Base-by-base conservation (phyloP, 2,113 vertebrate species). In the Fukomys damarensis region DNA sequence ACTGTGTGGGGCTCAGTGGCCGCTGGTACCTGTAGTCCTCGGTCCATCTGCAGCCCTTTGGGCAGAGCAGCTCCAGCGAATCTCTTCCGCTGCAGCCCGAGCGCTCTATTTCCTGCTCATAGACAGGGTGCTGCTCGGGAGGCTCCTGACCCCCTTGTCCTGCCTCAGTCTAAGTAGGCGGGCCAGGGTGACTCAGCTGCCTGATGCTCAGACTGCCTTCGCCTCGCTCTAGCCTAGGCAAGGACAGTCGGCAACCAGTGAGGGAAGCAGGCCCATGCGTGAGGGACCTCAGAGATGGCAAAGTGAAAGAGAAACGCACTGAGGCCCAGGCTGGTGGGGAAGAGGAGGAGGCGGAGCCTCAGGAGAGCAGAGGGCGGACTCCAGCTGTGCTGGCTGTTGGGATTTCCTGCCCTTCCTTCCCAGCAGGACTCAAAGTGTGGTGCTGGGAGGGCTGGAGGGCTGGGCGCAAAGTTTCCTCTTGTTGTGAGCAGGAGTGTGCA, bases 71-170 rank as follows among this genome's bases (percentile, higher is more conserved):
- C 2, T 14, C 38, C 65, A 17, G 46, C 5, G 32, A 10, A 3
- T 70, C 17, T 24, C 35, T 52, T 63, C 54, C 41, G 70, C 86
- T 54, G 19, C 1, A 0, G 30, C 0, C 0, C 43, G 24, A 19
- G 4, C 2, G 7, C 5, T 65, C 26, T 72, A n/a, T 85, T 61
- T 94, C 30, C 49, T 32, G 41, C 3, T 83, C 0, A 24, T 30
- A 41, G 6, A 41, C 68, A 0, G 90, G 41, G 83, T 30, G 43
- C 74, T 14, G 56, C 83, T 16, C 41, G 30, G 30, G 38, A 38
- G n/a, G 0, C 16, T 84, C 94, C 74, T 5, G 26, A 22, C 65
- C 92, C 87, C 85, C 49, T 17, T 85, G 93, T 92, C 85, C 94
- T 56, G 94, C 38, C 81, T 24, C 11, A 41, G 70, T 52, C 35